phyloP scores from a whole-genome alignment of 2,113 vertebrate species.

The Sinocyclocheilus grahami region DNA sequence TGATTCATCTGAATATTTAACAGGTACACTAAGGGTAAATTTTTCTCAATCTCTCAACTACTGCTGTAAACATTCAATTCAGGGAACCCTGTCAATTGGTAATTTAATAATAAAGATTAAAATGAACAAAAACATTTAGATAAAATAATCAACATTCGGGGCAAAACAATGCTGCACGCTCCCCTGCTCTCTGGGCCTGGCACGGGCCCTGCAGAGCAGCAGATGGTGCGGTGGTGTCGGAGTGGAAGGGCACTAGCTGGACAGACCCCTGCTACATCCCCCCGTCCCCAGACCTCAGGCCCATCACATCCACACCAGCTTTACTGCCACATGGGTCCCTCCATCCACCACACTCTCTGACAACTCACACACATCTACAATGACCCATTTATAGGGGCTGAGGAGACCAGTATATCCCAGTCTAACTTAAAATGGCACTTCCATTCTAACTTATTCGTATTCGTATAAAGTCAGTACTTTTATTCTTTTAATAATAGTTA shows the following conservation, averaged over 20 bases:
- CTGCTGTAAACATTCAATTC: not conserved
- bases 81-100: not conserved
- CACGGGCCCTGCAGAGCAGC: conserved; percentile 67
- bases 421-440: conserved; percentile 64
- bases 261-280: conserved; percentile 63
- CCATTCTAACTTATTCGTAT: not conserved
- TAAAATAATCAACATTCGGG: not conserved
- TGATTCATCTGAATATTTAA: not conserved
- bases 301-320: conserved; percentile 65
- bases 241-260: conserved; percentile 71
- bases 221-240: conserved; percentile 75
- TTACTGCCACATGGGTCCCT: conserved; percentile 66
- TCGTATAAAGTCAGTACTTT: too few species aligned
- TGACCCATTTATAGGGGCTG: not conserved
- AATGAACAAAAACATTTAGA: not conserved
- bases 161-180: too few species aligned
- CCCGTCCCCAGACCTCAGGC: conserved; percentile 37
- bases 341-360: conserved; percentile 35
- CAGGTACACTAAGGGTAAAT: not conserved
- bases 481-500: too few species aligned
- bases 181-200: conserved; percentile 62
- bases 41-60: not conserved
- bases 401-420: conserved; percentile 69
- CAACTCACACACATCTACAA: conserved; percentile 48
- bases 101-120: not conserved